phyloP scores from a whole-genome alignment of 2,113 vertebrate genomes.

The Aspidoscelis tigris region DNA sequence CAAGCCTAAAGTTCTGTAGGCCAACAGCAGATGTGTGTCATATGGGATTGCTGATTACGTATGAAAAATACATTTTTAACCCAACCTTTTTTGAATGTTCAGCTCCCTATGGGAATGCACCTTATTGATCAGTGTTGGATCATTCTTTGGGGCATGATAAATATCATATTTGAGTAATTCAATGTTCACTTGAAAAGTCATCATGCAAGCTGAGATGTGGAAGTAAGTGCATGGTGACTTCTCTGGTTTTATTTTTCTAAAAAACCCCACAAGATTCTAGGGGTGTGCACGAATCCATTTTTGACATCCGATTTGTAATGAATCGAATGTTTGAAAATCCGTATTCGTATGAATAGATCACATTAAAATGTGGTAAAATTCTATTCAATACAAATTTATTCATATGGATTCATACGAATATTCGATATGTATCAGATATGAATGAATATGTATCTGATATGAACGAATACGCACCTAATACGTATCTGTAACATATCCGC shows the following conservation, averaged over 20 bases:
- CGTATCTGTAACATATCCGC: too few species aligned
- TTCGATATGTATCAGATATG: too few species aligned
- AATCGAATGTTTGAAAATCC: too few species aligned
- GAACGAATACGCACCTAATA: too few species aligned
- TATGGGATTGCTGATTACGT: not conserved
- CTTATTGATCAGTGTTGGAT: not conserved
- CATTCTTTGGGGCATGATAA: not conserved
- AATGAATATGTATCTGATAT: too few species aligned
- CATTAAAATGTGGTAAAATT: too few species aligned
- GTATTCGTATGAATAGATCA: too few species aligned
- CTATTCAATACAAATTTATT: too few species aligned
- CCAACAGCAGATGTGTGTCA: conserved; percentile 12
- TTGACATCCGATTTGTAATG: too few species aligned
- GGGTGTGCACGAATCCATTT: too few species aligned
- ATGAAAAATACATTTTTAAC: not conserved
- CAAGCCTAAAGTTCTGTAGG: not conserved
- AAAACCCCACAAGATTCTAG: not conserved
- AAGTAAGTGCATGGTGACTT: not conserved
- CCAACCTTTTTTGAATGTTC: not conserved
- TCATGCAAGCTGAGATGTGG: not conserved
- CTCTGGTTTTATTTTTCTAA: not conserved
- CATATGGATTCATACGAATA: too few species aligned
- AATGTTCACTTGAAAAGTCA: not conserved
- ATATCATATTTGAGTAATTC: not conserved
- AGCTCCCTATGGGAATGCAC: not conserved